Evolutionary conservation across 2,888 invertebrate genomes (phyloP).

Genomic region (Blastobasis lacticolella): DNA sequence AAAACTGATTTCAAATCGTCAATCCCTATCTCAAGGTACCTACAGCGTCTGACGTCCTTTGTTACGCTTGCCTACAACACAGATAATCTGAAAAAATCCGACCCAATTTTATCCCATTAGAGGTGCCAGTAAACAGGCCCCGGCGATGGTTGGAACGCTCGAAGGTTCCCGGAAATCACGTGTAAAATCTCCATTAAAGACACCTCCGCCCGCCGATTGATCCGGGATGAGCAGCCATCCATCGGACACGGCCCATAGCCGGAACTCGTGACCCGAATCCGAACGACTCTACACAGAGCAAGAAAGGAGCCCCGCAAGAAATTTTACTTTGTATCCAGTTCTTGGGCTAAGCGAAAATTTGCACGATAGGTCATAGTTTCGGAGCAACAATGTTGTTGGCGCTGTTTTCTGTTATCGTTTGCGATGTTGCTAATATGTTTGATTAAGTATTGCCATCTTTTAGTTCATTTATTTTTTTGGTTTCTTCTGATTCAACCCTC

Average conservation of each 20-base stretch:
- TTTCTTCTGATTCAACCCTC: no score
- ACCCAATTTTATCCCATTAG: conserved; percentile 27
- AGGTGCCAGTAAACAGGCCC: conserved; percentile 40
- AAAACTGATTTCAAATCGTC: no score
- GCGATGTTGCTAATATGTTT: no score
- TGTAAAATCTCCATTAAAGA: conserved; percentile 70
- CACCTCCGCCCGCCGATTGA: conserved; percentile 53
- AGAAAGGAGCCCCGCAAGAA: not conserved
- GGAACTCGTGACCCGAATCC: conserved; percentile 62
- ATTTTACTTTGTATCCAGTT: no score
- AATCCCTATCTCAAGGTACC: no score
- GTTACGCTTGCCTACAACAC: not conserved
- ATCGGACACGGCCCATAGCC: conserved; percentile 58
- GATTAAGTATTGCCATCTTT: no score
- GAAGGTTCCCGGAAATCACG: conserved; percentile 56
- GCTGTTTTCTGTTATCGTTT: no score
- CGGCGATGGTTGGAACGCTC: conserved; percentile 29
- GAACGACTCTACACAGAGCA: conserved; percentile 23
- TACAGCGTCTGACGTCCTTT: no score
- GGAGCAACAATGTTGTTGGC: no score
- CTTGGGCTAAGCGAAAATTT: no score
- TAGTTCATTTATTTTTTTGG: no score
- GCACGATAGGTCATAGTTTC: no score
- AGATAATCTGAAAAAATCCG: conserved; percentile 5
- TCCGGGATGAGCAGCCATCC: conserved; percentile 63